These are phyloP conservation scores for Boulengeromyrus knoepffleri DNA, from an alignment of 2,113 vertebrate genomes.

Conservation along the genomic window DNA sequence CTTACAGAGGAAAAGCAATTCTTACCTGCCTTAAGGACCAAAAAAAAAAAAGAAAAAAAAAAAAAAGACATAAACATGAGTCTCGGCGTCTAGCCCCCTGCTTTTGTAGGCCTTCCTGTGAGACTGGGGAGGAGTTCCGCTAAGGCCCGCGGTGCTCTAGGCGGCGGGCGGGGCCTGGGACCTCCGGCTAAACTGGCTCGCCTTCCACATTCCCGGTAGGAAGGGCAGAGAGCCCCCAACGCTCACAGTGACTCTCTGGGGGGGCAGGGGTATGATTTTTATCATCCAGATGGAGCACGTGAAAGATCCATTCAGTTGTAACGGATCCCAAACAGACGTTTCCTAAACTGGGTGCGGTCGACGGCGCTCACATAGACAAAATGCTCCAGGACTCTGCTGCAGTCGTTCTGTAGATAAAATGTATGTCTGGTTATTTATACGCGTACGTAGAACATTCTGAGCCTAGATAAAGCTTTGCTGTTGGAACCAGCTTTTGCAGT, in stretches of 20 bases:
- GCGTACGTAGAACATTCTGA: background rate
- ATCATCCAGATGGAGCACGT: background rate
- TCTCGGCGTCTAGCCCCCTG: constrained; percentile 9
- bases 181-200: background rate
- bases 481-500: constrained; percentile 12
- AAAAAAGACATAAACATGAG: constrained; percentile 10
- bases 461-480: constrained; percentile 1
- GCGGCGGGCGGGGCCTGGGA: background rate
- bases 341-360: background rate
- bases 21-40: constrained; percentile 51
- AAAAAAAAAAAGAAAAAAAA: constrained; percentile 18
- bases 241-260: background rate
- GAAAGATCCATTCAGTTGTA: background rate
- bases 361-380: background rate
- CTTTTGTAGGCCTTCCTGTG: background rate
- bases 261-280: background rate
- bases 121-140: background rate
- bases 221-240: background rate
- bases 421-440: constrained; percentile 12
- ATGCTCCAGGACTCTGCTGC: background rate
- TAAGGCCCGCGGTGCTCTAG: background rate
- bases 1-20: constrained; percentile 37
- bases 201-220: background rate
- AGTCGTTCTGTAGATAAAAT: background rate
- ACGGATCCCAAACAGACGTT: background rate